Evolutionary conservation across 2,888 invertebrate species (phyloP).

Genomic region (Eilema sororculum): DNA sequence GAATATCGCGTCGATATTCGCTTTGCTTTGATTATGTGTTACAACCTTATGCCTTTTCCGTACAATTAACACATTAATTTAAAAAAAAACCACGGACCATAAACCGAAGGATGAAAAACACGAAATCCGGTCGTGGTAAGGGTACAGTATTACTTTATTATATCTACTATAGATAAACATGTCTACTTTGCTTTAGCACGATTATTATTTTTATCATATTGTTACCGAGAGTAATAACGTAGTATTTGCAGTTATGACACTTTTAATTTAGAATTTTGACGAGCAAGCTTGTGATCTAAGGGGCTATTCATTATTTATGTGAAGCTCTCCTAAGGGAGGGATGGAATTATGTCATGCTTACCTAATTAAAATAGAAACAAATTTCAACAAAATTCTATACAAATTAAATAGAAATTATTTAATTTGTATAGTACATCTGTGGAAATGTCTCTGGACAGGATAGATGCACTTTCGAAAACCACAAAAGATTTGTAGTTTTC

Average conservation of each 20-base stretch:
- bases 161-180: conserved; percentile 35
- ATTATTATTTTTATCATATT: conserved; percentile 10
- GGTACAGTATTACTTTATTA: conserved; percentile 8
- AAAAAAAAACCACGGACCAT: not conserved
- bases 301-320: not conserved
- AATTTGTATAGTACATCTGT: too few relatives aligned
- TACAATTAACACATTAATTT: not conserved
- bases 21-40: too few relatives aligned
- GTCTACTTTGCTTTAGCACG: conserved; percentile 10
- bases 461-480: too few relatives aligned
- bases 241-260: not conserved
- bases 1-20: too few relatives aligned
- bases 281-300: not conserved
- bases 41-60: too few relatives aligned
- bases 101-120: conserved; percentile 2
- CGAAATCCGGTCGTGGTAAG: conserved; percentile 17
- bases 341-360: too few relatives aligned
- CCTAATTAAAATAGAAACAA: too few relatives aligned
- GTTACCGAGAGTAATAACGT: conserved; percentile 15
- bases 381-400: too few relatives aligned
- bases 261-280: not conserved
- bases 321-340: not conserved
- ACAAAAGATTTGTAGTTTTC: too few relatives aligned
- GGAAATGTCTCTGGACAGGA: too few relatives aligned
- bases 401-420: too few relatives aligned